Conservation (phyloP, 2,888 invertebrate species). For the Eupsilia transversa region DNA sequence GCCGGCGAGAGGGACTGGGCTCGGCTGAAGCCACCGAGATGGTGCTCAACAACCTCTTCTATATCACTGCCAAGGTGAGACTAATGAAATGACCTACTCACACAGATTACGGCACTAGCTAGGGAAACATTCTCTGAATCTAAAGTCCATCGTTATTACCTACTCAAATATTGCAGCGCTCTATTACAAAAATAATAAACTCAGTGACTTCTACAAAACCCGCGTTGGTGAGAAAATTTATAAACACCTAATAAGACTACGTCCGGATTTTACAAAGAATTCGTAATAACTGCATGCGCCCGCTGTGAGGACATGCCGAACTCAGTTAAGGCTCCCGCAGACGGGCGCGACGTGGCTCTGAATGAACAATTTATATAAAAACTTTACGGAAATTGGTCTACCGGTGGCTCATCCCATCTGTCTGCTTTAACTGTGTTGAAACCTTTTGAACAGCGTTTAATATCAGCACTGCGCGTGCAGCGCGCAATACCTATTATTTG, state of each 20-base stretch:
- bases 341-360: too few relatives aligned
- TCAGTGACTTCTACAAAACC: not conserved
- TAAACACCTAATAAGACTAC: not conserved
- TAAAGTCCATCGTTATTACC: not conserved
- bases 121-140: not conserved
- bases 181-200: not conserved
- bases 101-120: not conserved
- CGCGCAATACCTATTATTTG: not conserved
- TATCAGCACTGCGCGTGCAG: not conserved
- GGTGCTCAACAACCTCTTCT: slow-evolving; percentile 99
- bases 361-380: too few relatives aligned
- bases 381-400: too few relatives aligned
- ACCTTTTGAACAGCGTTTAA: not conserved
- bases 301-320: not conserved
- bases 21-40: slow-evolving; percentile 99
- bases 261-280: not conserved
- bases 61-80: slow-evolving; percentile 97
- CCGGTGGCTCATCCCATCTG: too few relatives aligned
- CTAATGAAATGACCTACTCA: not conserved
- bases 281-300: not conserved
- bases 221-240: not conserved
- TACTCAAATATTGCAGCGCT: not conserved
- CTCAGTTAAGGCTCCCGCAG: too few relatives aligned
- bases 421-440: not conserved
- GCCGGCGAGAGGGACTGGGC: slow-evolving; percentile 98